Base-by-base conservation (phyloP, 1,140 invertebrate genomes). In the Drosophila santomea region DNA sequence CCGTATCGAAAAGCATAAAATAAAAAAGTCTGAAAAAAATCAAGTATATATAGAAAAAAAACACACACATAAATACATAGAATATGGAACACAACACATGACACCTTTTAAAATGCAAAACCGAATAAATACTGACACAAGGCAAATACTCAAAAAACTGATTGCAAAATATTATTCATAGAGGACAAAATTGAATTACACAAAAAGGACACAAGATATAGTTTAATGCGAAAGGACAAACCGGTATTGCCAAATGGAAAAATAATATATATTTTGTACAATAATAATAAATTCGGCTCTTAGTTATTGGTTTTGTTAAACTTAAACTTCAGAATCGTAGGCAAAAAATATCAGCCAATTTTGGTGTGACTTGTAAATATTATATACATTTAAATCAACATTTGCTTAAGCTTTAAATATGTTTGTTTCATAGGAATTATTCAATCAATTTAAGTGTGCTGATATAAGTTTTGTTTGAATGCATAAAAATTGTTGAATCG, bases 11-110 rank as follows among this genome's bases (percentile, higher is more conserved):
- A 81, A 74, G 64, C 71, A 68, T 78, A 81, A 81, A 76, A 72
- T 76, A 52, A 75, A 85, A 86, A 90, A 86, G 84, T 84, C 85
- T 89, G 85, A 88, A 86, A 80, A 68, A 68, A 44, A 28, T 43
- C 35, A 67, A 63, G 74, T 32, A 43, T 43, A 81, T 75, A 68
- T 82, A 75, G 59, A 73, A 58, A 63, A 77, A 78, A 81, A 80
- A 79, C 78, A 80, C 64, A 62, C 66, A 59, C 66, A 86, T 67
- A 71, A 72, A 82, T 52, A 39, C 52, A 68, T 51, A 69, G 38
- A 51, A 47, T 41, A 66, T 39, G 17, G 44, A 55, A 71, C 43
- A 68, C 25, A 14, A 68, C 50, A 68, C 64, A 57, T 38, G 41
- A 54, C 64, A 71, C 67, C 64, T 71, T 45, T 64, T 66, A 55